Base-by-base conservation (phyloP, 2,888 invertebrate genomes). In the Orthosia gracilis region DNA sequence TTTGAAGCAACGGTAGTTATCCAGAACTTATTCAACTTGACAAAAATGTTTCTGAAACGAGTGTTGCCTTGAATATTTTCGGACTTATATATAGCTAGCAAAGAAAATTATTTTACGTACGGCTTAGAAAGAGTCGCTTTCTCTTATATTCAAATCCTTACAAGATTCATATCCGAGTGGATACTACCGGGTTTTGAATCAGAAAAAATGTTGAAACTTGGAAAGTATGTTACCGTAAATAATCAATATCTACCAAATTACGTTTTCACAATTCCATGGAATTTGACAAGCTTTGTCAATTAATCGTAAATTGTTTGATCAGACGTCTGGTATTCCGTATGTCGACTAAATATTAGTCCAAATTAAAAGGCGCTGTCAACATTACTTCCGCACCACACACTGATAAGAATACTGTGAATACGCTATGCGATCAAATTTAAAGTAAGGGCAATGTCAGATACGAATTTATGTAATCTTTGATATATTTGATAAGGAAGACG, bases 361-460 rank as follows among this genome's bases (percentile, higher is more conserved):
- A 79, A 80, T 87, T 85, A 75, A 82, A 67, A 82, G 67, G 69
- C 64, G 80, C 80, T 87, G 87, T 86, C 86, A 70, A 76, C 87
- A 82, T 85, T 89, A 91, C 90, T 93, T 95, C 95, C 94, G 95
- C 88, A 89, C 87, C 85, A 83, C 77, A 87, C 85, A 89, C 86
- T 85, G 94, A 95, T 94, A 94, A 94, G 89, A 89, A 80, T 87
- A 86, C 88, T 89, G 87, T 90, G 88, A 90, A 91, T 87, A 80
- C 83, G 84, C 83, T 82, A 75, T 82, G 79, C 87, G 86, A 89
- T 89, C 86, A 87, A 85, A 85, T 87, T 88, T 79, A 84, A 87
- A 88, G 83, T 90, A 92, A 94, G 95, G 95, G 94, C 95, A 95
- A 94, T 94, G 95, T 88, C 95, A 95, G 96, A 95, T 96, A 95